A percentile compares a stretch with the other conserved stretches of the same genome.
These are phyloP conservation scores for Antheraea assamensis DNA, from an alignment of 2,888 invertebrate genomes.

Conservation along the genomic window DNA sequence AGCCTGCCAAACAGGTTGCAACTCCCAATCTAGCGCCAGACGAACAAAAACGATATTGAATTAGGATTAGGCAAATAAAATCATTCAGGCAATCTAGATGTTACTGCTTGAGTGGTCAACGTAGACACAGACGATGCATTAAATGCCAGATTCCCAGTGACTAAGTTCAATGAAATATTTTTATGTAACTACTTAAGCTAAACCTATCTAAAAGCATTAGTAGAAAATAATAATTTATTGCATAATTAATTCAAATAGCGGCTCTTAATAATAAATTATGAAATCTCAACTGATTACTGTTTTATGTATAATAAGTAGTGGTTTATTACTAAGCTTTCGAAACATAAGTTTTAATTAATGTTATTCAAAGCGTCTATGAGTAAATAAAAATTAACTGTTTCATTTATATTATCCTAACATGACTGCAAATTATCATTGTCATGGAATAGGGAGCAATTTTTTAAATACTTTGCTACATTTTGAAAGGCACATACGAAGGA, in stretches of 20 bases:
- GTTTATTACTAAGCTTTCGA: no score
- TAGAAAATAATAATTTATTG: neutral
- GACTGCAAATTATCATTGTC: no score
- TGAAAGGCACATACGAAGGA: no score
- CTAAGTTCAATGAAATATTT: constrained; percentile 45
- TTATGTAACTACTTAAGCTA: constrained; percentile 28
- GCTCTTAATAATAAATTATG: neutral
- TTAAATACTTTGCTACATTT: neutral
- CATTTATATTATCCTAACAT: neutral
- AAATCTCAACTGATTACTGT: neutral
- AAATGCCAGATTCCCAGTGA: constrained; percentile 81
- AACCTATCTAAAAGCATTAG: constrained; percentile 7
- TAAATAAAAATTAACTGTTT: no score
- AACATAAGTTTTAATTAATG: no score
- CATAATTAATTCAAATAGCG: neutral
- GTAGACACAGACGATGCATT: constrained; percentile 66
- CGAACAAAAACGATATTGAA: constrained; percentile 73
- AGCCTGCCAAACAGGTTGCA: constrained; percentile 58
- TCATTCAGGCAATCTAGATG: constrained; percentile 76
- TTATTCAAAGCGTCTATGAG: no score
- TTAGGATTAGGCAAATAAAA: constrained; percentile 77
- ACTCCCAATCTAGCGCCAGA: constrained; percentile 47
- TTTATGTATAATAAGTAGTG: neutral
- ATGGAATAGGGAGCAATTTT: neutral
- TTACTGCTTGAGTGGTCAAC: constrained; percentile 75